Conservation (phyloP, 1,140 invertebrate species). For the Calephelis nemesis region DNA sequence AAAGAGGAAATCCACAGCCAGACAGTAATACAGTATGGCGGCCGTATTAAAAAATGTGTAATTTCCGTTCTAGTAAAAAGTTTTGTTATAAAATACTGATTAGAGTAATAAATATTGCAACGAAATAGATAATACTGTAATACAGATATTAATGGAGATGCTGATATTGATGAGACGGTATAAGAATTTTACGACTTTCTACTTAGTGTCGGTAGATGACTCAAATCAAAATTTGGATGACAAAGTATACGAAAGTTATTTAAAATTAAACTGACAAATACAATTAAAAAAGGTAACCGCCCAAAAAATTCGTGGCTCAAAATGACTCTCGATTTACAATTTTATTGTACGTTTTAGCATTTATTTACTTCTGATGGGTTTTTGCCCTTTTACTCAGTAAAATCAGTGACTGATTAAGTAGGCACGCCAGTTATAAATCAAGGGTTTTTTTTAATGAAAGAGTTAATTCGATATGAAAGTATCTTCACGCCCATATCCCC, state of each 20-base stretch:
- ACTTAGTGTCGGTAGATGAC: no score
- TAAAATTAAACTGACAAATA: not conserved
- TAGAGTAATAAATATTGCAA: slow-evolving; percentile 46
- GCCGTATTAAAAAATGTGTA: slow-evolving; percentile 65
- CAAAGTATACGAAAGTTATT: slow-evolving; percentile 27
- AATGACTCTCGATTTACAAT: no score
- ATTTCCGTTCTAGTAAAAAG: slow-evolving; percentile 1
- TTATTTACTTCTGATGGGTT: no score
- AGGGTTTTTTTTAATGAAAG: no score
- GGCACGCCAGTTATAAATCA: no score
- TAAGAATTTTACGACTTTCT: not conserved
- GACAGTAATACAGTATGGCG: slow-evolving; percentile 84
- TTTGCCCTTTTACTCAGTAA: no score
- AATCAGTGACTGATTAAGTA: no score
- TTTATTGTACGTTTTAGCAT: no score
- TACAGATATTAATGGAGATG: slow-evolving; percentile 30
- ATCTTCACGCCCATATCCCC: no score
- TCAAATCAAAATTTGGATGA: not conserved
- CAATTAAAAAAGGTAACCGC: no score
- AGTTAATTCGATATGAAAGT: no score
- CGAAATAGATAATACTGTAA: slow-evolving; percentile 49
- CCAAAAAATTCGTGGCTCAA: no score
- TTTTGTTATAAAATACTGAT: slow-evolving; percentile 3
- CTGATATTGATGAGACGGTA: not conserved
- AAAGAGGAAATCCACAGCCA: slow-evolving; percentile 82